Conservation (phyloP, 37 sponge, comb jelly and placozoan species). For the Spongilla lacustris region DNA sequence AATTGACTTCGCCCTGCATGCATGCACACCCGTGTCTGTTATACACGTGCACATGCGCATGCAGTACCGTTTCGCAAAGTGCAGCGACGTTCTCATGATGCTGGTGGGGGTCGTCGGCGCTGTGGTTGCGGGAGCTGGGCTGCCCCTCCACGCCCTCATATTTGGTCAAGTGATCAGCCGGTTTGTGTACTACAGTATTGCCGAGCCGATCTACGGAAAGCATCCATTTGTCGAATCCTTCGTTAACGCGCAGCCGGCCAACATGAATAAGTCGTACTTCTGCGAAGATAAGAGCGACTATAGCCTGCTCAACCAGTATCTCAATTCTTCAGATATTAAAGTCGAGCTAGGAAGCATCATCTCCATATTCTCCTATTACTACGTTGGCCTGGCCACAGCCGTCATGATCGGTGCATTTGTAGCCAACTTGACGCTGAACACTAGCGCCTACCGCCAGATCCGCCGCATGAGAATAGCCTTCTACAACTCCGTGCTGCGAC, state of each 20-base stretch:
- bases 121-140: slow-evolving; percentile 52
- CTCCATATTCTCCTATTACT: slow-evolving; percentile 36
- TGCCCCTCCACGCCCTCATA: slow-evolving; percentile 73
- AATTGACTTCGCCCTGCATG: background rate
- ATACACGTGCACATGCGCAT: background rate
- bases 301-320: background rate
- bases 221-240: too few relatives aligned
- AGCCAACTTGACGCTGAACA: slow-evolving; percentile 51
- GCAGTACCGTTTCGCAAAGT: slow-evolving; percentile 79
- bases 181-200: slow-evolving; percentile 57
- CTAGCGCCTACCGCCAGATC: slow-evolving; percentile 70
- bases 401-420: slow-evolving; percentile 33
- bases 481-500: slow-evolving; percentile 82
- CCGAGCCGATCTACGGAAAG: background rate
- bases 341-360: background rate
- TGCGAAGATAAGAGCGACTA: background rate
- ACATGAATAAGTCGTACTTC: background rate
- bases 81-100: slow-evolving; percentile 69
- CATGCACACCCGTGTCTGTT: too few relatives aligned
- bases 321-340: background rate
- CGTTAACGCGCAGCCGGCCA: too few relatives aligned
- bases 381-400: slow-evolving; percentile 33
- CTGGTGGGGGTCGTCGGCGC: slow-evolving; percentile 58
- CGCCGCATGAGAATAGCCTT: slow-evolving; percentile 65
- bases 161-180: slow-evolving; percentile 76